These are phyloP conservation scores for Dione juno DNA, from an alignment of 2,888 invertebrate species.

Conservation along the genomic window DNA sequence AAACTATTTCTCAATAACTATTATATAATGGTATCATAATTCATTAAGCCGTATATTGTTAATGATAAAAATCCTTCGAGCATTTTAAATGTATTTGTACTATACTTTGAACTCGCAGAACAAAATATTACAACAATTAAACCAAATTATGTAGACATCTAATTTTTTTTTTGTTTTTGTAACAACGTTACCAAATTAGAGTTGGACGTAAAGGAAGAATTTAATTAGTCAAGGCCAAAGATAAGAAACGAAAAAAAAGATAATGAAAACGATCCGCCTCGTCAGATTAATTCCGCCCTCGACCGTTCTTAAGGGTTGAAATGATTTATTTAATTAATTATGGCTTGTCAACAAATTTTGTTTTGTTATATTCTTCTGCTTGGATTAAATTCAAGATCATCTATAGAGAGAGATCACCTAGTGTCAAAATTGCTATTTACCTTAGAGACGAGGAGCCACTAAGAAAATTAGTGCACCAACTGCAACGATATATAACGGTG, in stretches of 20 bases:
- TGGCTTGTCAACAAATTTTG: conserved; percentile 17
- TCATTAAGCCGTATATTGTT: too few species aligned
- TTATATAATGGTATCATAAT: too few species aligned
- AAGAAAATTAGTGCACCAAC: too few species aligned
- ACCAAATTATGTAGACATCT: background rate
- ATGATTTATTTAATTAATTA: conserved; percentile 40
- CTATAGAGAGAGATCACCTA: too few species aligned
- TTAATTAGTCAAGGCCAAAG: conserved; percentile 44
- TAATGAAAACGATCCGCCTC: conserved; percentile 43
- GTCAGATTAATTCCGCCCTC: conserved; percentile 33
- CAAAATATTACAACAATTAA: background rate
- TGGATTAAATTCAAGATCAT: too few species aligned
- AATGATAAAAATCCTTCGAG: too few species aligned
- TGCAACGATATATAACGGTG: too few species aligned
- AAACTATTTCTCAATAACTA: too few species aligned
- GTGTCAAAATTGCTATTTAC: too few species aligned
- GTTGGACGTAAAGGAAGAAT: conserved; percentile 33
- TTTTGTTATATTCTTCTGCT: conserved; percentile 22
- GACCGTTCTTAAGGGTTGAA: conserved; percentile 27
- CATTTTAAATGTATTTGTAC: too few species aligned
- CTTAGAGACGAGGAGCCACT: too few species aligned
- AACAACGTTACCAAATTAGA: conserved; percentile 25
- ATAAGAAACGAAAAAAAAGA: conserved; percentile 45
- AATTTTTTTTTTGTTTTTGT: conserved; percentile 8
- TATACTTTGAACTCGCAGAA: background rate